phyloP scores from a whole-genome alignment of 1,140 invertebrate genomes.

The Scylla paramamosain region DNA sequence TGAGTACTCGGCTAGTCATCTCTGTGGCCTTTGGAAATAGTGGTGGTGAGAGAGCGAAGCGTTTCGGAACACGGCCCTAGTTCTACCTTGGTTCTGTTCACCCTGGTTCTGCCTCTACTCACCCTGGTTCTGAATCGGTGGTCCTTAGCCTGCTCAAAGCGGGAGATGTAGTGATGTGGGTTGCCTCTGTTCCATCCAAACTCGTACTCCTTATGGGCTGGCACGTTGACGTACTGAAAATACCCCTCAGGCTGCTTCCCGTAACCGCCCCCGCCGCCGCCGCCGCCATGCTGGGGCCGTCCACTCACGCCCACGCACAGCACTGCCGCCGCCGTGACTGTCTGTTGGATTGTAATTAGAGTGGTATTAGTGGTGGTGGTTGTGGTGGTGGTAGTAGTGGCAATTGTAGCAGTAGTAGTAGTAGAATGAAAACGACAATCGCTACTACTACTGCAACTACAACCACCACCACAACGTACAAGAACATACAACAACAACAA shows the following conservation, averaged over 20 bases:
- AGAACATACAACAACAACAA: no score
- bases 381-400: constrained; percentile 34
- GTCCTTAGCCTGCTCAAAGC: constrained; percentile 79
- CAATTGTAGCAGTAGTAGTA: constrained; percentile 35
- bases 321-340: neutral
- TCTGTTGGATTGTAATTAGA: neutral
- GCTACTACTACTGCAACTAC: no score
- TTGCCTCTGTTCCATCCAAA: constrained; percentile 80
- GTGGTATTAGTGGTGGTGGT: neutral
- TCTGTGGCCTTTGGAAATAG: no score
- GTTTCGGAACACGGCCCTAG: no score
- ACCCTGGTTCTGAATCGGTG: constrained; percentile 80
- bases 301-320: neutral
- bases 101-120: neutral
- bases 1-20: no score
- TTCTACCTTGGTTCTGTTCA: no score
- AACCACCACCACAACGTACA: no score
- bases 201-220: constrained; percentile 79
- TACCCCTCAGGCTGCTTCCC: constrained; percentile 78
- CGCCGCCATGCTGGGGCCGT: constrained; percentile 37
- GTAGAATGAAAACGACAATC: neutral
- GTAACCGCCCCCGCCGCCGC: constrained; percentile 37
- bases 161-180: constrained; percentile 79
- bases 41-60: no score
- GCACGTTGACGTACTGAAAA: constrained; percentile 80